Percentiles rank a stretch among this genome's conserved stretches.
Evolutionary conservation across 2,797 vertebrate species (phyloP).

Genomic region (Cetoscarus ocellatus): DNA sequence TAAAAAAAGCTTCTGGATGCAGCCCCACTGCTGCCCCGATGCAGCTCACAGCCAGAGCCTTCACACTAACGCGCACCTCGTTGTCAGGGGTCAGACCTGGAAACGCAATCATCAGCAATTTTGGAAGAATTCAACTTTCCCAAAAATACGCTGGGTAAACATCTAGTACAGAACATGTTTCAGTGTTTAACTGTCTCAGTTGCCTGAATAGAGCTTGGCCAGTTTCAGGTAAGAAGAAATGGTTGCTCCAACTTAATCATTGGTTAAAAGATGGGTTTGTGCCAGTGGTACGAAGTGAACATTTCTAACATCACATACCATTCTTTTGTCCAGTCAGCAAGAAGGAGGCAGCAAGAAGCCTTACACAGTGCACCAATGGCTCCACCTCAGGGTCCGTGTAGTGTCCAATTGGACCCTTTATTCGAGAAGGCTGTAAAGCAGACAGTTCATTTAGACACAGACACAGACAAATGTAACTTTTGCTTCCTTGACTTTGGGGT

Average conservation of each 20-base stretch:
- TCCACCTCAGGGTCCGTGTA: conserved; percentile 88
- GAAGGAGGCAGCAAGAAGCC: conserved; percentile 95
- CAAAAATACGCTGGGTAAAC: neutral
- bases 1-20: conserved; percentile 95
- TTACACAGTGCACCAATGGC: conserved; percentile 94
- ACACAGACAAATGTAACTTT: neutral
- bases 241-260: no score
- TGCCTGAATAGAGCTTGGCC: no score
- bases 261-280: neutral
- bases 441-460: neutral
- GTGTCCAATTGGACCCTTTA: conserved; percentile 95
- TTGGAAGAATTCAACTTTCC: neutral
- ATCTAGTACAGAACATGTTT: no score
- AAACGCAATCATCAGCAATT: conserved; percentile 12
- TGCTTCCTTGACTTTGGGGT: neutral
- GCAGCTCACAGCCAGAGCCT: conserved; percentile 96
- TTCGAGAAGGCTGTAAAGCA: conserved; percentile 87
- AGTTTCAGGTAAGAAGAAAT: no score
- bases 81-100: conserved; percentile 93
- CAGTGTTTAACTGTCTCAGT: no score
- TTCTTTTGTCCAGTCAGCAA: conserved; percentile 92
- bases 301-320: conserved; percentile 76
- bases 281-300: neutral
- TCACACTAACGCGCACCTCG: conserved; percentile 97
- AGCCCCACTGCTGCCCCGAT: conserved; percentile 92